Evolutionary conservation across 2,797 vertebrate species (phyloP).

Genomic region (Mus caroli): DNA sequence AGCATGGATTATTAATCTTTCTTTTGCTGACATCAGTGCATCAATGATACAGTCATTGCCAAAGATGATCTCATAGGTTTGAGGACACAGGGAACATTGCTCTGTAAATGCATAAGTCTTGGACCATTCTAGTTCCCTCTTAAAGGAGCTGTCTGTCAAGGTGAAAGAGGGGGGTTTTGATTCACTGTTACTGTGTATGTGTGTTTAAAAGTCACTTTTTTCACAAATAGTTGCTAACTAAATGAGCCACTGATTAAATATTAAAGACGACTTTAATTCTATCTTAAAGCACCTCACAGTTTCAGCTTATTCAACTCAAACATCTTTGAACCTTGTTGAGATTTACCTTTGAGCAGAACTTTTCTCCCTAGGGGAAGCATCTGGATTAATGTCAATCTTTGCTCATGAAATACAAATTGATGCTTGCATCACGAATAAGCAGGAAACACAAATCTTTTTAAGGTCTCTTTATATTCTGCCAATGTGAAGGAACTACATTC

Average conservation of each 20-base stretch:
- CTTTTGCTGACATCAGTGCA: constrained; percentile 76
- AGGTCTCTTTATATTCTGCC: constrained; percentile 34
- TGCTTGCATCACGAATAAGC: constrained; percentile 48
- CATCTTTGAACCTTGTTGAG: constrained; percentile 55
- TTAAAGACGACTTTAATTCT: constrained; percentile 65
- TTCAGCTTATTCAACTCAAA: constrained; percentile 41
- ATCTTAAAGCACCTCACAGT: constrained; percentile 59
- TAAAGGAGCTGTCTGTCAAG: constrained; percentile 58
- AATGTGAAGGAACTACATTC: constrained; percentile 24
- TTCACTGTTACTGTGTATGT: background rate
- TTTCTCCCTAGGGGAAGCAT: background rate
- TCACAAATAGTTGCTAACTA: constrained; percentile 50
- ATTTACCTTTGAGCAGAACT: constrained; percentile 50
- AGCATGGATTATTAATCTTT: constrained; percentile 77
- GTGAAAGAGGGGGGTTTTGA: constrained; percentile 63
- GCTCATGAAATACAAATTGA: constrained; percentile 46
- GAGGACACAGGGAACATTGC: constrained; percentile 72
- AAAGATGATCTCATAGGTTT: constrained; percentile 81
- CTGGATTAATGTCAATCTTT: constrained; percentile 64
- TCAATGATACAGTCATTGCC: constrained; percentile 74
- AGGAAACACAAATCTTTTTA: constrained; percentile 41
- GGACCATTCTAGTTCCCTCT: constrained; percentile 30
- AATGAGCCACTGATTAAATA: constrained; percentile 64
- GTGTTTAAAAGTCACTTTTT: constrained; percentile 47
- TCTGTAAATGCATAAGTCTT: constrained; percentile 65